Evolutionary conservation across 2,797 vertebrate genomes (phyloP), one percentile per base, ranked within the genome.

Genomic region (Ctenochaetus hawaiiensis): DNA sequence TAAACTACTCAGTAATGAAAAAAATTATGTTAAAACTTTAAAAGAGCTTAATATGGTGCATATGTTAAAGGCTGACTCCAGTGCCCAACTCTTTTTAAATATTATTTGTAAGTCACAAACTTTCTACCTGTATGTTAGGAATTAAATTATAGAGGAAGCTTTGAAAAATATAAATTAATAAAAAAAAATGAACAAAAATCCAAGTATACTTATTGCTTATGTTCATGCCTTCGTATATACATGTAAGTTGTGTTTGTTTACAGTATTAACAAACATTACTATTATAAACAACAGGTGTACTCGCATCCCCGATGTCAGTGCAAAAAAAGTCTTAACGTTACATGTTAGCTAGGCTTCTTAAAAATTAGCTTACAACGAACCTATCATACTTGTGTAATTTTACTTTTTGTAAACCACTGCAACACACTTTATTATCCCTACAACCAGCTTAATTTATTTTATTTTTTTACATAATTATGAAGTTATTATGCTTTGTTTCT

Each of bases 251-350:
- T 7, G 7, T 34, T 6, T 34, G 6, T 6, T 34, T 34, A 34
- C 30, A 34, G 3, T 6, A 34, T 34, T 34, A 34, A 34, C 6
- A 34, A 34, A 34, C 30, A 6, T 34, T 6, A 6, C 30, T 34
- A 34, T 34, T 34, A 48, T 1, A 52, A 47, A 26, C 47, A 80
- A 75, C 90, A 87, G 83, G 85, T 81, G 85, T 39, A 6, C 57
- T 30, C 57, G 20, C 57, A 65, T 54, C 23, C 59, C 8, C 34
- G 10, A 3, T 52, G 30, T 14, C 34, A 26, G 26, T 5, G 17
- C 4, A 8, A 60, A 37, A 53, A 17, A 44, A 41, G 10, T 30
- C 30, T 30, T 9, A 2, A 14, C 8, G 10, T 41, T 20, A 41
- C 1, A 8, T 58, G 8, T 37, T 45, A 6, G 1, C 10, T 0